Evolutionary conservation across 2,113 vertebrate species (phyloP).

Genomic region (Heterotilapia buettikoferi): DNA sequence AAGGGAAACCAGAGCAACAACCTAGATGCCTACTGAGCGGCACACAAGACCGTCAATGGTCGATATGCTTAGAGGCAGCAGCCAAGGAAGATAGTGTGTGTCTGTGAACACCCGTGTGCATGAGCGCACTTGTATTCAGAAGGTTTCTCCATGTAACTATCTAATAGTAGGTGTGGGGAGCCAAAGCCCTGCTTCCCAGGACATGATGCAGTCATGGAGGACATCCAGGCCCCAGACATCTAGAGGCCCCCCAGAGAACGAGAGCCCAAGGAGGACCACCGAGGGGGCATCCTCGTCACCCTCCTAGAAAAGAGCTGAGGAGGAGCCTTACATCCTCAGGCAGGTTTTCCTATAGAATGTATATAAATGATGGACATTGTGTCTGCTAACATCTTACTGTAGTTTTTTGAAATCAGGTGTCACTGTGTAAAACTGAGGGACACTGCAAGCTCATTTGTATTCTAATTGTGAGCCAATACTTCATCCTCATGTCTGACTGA

Average conservation of each 20-base stretch:
- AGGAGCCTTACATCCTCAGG: neutral
- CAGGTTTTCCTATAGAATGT: neutral
- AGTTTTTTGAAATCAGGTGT: neutral
- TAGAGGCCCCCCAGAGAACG: neutral
- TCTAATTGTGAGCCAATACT: neutral
- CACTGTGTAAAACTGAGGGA: neutral
- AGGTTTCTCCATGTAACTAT: neutral
- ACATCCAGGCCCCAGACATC: neutral
- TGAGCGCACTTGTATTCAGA: neutral
- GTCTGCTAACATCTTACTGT: neutral
- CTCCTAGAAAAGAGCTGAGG: neutral
- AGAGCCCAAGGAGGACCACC: neutral
- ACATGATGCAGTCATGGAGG: neutral
- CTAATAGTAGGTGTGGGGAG: neutral
- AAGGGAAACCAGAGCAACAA: neutral
- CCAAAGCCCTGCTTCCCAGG: neutral
- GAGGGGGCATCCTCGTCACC: neutral
- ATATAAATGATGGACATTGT: neutral
- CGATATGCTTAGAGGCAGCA: neutral
- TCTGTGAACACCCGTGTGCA: neutral
- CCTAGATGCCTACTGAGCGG: neutral
- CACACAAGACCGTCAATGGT: neutral
- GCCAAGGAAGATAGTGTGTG: neutral
- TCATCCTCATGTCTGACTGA: neutral
- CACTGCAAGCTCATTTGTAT: neutral